Conservation (phyloP, 2,888 invertebrate genomes). For the Calliopum simillimum region DNA sequence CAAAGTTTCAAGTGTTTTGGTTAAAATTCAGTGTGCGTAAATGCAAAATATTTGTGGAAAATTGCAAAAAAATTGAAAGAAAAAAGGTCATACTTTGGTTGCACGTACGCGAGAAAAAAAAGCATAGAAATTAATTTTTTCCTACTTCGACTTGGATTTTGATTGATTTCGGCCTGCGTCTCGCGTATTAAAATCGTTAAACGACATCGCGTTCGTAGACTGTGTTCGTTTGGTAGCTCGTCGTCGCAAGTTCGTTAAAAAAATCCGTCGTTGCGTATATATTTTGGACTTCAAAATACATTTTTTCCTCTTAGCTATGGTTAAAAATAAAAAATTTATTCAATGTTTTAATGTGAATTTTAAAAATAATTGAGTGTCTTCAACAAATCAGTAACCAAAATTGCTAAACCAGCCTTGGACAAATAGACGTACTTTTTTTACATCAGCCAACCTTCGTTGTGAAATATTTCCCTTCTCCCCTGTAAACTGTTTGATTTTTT, state of each 20-base stretch:
- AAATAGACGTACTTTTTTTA: constrained; percentile 21
- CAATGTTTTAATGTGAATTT: too few species aligned
- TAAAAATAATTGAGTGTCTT: not conserved
- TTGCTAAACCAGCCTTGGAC: constrained; percentile 27
- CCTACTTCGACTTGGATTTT: constrained; percentile 43
- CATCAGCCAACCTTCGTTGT: constrained; percentile 31
- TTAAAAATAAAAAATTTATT: too few species aligned
- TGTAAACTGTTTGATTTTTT: not conserved
- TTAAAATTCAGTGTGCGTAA: constrained; percentile 54
- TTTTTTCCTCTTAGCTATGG: too few species aligned
- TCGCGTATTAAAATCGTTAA: constrained; percentile 31
- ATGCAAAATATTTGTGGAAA: constrained; percentile 28
- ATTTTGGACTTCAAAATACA: constrained; percentile 39
- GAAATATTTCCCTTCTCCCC: not conserved
- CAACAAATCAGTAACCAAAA: not conserved
- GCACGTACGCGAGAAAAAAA: constrained; percentile 25
- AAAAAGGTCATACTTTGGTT: constrained; percentile 29
- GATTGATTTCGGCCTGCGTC: constrained; percentile 54
- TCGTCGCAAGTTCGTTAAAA: constrained; percentile 43
- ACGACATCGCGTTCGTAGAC: constrained; percentile 31
- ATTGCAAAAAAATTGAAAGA: constrained; percentile 37
- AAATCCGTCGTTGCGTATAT: constrained; percentile 38
- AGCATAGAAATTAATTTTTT: constrained; percentile 29
- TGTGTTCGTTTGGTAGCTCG: constrained; percentile 44
- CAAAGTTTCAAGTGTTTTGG: constrained; percentile 29